Evolutionary conservation across 2,113 vertebrate genomes (phyloP).

Genomic region (Phrynocephalus versicolor): DNA sequence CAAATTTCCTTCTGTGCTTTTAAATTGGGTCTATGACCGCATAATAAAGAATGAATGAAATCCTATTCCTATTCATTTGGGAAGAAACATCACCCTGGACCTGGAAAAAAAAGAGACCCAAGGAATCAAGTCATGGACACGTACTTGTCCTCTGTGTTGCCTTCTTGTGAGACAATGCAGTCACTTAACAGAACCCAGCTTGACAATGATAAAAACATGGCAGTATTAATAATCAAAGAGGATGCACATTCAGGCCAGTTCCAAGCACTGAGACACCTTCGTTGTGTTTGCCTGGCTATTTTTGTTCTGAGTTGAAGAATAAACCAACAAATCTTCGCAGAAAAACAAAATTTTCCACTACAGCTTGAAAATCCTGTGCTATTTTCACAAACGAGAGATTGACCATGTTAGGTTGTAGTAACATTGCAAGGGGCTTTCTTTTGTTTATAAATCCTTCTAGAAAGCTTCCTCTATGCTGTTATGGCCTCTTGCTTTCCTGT

Average conservation of each 20-base stretch:
- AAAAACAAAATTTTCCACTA: no score
- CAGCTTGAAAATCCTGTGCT: neutral
- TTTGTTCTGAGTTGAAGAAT: neutral
- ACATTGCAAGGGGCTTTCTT: neutral
- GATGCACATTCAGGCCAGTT: neutral
- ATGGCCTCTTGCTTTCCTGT: no score
- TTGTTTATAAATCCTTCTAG: neutral
- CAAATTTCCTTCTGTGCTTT: no score
- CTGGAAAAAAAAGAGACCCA: neutral
- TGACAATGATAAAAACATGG: neutral
- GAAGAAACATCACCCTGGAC: neutral
- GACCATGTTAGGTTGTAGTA: neutral
- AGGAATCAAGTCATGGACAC: neutral
- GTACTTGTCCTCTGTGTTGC: no score
- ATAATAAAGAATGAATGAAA: no score
- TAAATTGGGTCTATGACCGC: no score
- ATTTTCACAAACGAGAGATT: neutral
- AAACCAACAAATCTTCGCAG: neutral
- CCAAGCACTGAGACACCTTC: no score
- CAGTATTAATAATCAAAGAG: neutral
- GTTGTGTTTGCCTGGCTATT: neutral
- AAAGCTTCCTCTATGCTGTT: neutral
- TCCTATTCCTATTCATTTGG: accelerated
- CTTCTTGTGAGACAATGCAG: neutral
- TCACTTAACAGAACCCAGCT: neutral